Conservation (phyloP, 1,140 invertebrate genomes). For the Pseudomyrmex sp. region DNA sequence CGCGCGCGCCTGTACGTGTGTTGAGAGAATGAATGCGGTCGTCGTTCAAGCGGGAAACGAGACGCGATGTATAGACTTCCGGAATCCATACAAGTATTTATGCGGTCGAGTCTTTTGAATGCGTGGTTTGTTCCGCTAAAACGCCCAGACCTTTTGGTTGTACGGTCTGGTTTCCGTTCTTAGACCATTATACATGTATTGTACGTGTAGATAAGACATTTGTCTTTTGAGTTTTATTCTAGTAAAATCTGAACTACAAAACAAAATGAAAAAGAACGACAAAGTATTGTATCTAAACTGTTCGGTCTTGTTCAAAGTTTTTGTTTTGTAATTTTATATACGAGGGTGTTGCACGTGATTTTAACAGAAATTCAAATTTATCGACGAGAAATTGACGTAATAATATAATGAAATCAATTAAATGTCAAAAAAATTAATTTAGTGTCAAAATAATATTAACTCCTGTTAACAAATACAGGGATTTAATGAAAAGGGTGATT, state of each 20-base stretch:
- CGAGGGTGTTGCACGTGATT: too few relatives aligned
- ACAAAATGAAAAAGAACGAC: not conserved
- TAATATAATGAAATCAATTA: too few relatives aligned
- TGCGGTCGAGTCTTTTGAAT: conserved; percentile 49
- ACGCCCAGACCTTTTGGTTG: conserved; percentile 5
- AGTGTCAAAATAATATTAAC: too few relatives aligned
- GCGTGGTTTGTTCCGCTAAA: conserved; percentile 35
- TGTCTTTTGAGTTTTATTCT: not conserved
- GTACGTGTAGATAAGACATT: conserved; percentile 9
- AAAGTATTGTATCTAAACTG: not conserved
- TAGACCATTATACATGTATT: not conserved
- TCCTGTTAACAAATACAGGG: too few relatives aligned
- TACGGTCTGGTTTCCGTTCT: conserved; percentile 24
- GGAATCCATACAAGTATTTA: conserved; percentile 42
- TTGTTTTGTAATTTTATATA: too few relatives aligned
- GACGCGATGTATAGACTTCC: conserved; percentile 40
- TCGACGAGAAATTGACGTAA: too few relatives aligned
- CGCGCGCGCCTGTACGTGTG: too few relatives aligned
- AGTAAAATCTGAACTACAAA: not conserved
- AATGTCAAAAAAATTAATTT: too few relatives aligned
- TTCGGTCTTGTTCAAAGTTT: too few relatives aligned
- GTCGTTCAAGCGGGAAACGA: not conserved
- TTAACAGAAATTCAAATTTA: too few relatives aligned
- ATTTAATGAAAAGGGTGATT: too few relatives aligned
- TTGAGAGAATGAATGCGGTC: conserved; percentile 45